Evolutionary conservation across 2,797 vertebrate species (phyloP).

Genomic region (Enteromius treurensis): DNA sequence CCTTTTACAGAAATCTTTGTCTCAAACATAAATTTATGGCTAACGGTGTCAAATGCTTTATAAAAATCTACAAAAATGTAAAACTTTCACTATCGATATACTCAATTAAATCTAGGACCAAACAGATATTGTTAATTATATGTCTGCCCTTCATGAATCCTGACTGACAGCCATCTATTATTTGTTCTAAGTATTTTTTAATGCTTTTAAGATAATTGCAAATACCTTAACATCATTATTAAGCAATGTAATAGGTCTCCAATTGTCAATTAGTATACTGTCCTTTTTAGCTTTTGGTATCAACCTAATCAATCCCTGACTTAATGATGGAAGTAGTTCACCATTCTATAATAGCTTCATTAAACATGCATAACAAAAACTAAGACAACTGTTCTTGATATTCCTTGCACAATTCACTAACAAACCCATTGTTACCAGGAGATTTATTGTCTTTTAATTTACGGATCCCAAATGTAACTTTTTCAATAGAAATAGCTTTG

Average conservation of each 20-base stretch:
- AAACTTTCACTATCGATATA: constrained; percentile 12
- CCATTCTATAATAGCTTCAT: too few relatives aligned
- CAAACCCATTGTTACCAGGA: too few relatives aligned
- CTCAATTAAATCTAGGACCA: constrained; percentile 28
- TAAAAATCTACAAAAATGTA: constrained; percentile 20
- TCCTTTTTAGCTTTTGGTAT: constrained; percentile 5
- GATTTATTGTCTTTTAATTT: too few relatives aligned
- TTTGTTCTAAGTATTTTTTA: background rate
- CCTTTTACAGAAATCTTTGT: too few relatives aligned
- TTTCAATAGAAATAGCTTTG: too few relatives aligned
- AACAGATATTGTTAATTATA: constrained; percentile 31
- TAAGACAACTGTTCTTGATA: too few relatives aligned
- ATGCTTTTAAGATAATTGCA: background rate
- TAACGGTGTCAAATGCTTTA: constrained; percentile 2
- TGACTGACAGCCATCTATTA: background rate
- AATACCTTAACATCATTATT: background rate
- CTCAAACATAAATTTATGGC: constrained; percentile 18
- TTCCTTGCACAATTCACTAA: too few relatives aligned
- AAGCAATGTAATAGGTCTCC: background rate
- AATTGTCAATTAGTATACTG: background rate
- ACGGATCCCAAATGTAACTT: too few relatives aligned
- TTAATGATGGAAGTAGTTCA: background rate
- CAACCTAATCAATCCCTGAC: background rate
- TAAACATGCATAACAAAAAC: too few relatives aligned
- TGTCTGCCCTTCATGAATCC: constrained; percentile 33